Evolutionary conservation across 1,140 invertebrate genomes (phyloP).

Genomic region (Liolophura sinensis): DNA sequence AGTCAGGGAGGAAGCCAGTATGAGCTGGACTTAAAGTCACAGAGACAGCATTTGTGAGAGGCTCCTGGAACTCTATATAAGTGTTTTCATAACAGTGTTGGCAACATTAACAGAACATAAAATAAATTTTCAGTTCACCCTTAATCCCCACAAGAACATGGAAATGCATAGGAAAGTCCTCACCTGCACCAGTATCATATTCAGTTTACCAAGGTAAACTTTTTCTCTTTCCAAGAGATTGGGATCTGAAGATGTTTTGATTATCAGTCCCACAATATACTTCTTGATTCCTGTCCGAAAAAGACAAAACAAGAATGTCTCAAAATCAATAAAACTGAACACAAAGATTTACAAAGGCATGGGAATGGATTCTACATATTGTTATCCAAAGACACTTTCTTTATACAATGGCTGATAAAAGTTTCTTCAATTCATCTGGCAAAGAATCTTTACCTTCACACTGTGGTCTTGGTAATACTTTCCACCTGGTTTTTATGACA

Average conservation of each 20-base stretch:
- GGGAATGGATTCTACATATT: too few species aligned
- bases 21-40: too few species aligned
- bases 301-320: neutral
- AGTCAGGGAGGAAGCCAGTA: too few species aligned
- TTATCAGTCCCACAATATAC: slow-evolving; percentile 97
- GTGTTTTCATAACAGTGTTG: too few species aligned
- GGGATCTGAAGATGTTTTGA: slow-evolving; percentile 95
- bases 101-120: neutral
- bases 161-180: slow-evolving; percentile 15
- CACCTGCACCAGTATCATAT: slow-evolving; percentile 96
- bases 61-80: too few species aligned
- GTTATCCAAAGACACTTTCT: too few species aligned
- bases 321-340: slow-evolving; percentile 4
- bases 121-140: neutral
- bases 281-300: slow-evolving; percentile 80
- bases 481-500: slow-evolving; percentile 99
- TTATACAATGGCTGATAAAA: too few species aligned
- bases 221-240: slow-evolving; percentile 88
- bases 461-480: slow-evolving; percentile 95
- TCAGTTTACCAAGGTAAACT: slow-evolving; percentile 97
- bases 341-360: too few species aligned
- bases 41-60: too few species aligned
- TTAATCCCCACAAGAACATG: neutral
- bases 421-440: too few species aligned
- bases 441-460: slow-evolving; percentile 78